Base-by-base conservation (phyloP, 2,797 vertebrate species). In the Neosilurus mollespiculum region DNA sequence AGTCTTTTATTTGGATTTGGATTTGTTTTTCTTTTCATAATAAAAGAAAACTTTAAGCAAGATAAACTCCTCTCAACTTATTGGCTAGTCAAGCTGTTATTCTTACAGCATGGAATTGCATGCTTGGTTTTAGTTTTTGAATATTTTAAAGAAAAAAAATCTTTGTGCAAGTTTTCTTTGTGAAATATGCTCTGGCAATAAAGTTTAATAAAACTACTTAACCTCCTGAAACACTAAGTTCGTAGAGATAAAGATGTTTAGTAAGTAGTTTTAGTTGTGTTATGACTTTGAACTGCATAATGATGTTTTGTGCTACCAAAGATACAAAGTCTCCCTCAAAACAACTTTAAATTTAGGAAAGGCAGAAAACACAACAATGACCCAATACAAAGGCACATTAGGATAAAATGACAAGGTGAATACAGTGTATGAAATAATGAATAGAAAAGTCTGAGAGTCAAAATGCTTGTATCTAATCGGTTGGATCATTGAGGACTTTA, bases 401-500 rank as follows among this genome's bases (percentile, higher is more conserved):
- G n/a, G 12, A 77, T 18, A 73, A 14, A 56, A 54, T n/a, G 1
- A 58, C 18, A 10, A 78, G 59, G 61, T 2, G 20, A 34, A 15
- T n/a, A 77, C 56, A 65, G 15, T 65, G 10, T 78, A 51, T 51
- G 37, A 8, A 78, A 37, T 26, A 26, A 18, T 20, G n/a, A 51
- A 26, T 20, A n/a, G 14, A 64, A 64, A 64, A 64, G n/a, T 64
- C 24, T 65, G 3, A 26, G n/a, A 7, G 2, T 64, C 14, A 53
- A 30, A 77, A 65, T 65, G 61, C 77, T 65, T 78, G 78, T 69
- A 20, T 54, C 58, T 66, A 67, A 67, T 12, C 16, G 34, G 2
- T n/a, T 62, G 78, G 65, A 81, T 49, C 66, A 65, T 22, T 81
- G 49, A 82, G n/a, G 24, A 43, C 6, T 12, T 72, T 66, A 82